Base-by-base conservation (phyloP, 2,113 vertebrate species). In the Megaceryle torquata region DNA sequence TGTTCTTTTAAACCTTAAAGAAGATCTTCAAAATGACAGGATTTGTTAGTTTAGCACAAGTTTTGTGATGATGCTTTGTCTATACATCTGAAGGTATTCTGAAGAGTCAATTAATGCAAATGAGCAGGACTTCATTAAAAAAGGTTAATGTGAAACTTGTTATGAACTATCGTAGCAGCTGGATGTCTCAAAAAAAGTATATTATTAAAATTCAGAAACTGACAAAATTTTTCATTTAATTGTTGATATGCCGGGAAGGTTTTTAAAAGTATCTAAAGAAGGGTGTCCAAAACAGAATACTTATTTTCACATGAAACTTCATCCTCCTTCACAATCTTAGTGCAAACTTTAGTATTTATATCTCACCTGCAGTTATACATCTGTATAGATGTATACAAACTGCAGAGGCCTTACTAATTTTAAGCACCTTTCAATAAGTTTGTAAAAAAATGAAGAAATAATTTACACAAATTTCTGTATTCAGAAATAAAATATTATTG, bases 41-140 rank as follows among this genome's bases (percentile, higher is more conserved):
- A 61, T 88, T 76, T 72, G 88, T 97, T 97, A 98, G 97, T 82
- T 95, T 54, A 97, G 68, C 82, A 70, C 11, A 75, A 93, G 39
- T 88, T 86, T 86, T 67, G 20, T 79, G 88, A 76, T 72, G 68
- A 84, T 79, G 72, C 70, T 94, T 85, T 93, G n/a, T 70, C 67
- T 83, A 60, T 63, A n/a, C 29, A 88, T 71, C 75, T 94, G 50
- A 76, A 89, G 16, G 54, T 46, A 74, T 89, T 88, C 28, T 83
- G 43, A 86, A 77, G 56, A 92, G 86, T 13, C 67, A 82, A 54
- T 81, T 74, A 92, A 88, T 18, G 82, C 65, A 96, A 93, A 95
- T n/a, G 91, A 83, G 97, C 33, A 86, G 39, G 15, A 86, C 83
- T 84, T 78, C 78, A 74, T 29, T 84, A 56, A 46, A 72, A 86